These are phyloP conservation scores for Sciurus vulgaris DNA, from an alignment of 2,797 vertebrate genomes.

Conservation along the genomic window DNA sequence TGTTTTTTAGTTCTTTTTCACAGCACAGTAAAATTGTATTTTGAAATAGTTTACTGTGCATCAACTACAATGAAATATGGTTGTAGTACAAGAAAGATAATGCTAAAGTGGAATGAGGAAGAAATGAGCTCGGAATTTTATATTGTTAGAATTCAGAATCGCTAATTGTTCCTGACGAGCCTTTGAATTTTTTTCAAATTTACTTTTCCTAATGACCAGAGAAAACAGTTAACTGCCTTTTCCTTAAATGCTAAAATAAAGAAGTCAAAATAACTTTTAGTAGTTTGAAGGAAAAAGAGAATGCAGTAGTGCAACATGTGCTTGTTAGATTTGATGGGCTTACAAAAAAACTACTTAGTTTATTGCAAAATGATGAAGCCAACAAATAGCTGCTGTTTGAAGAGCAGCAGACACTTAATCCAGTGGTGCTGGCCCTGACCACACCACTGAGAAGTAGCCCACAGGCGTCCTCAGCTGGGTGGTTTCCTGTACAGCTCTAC, in stretches of 20 bases:
- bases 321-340: background rate
- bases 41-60: background rate
- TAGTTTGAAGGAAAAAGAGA: background rate
- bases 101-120: background rate
- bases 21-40: background rate
- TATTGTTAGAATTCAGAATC: background rate
- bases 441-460: fast-evolving
- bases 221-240: background rate
- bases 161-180: background rate
- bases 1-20: background rate
- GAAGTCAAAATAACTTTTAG: background rate
- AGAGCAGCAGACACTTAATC: background rate
- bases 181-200: background rate
- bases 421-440: fast-evolving
- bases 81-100: background rate
- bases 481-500: fast-evolving
- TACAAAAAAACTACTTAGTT: background rate
- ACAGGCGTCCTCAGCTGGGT: fast-evolving
- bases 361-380: background rate
- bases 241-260: background rate
- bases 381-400: background rate
- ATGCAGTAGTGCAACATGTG: background rate
- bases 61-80: background rate
- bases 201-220: background rate
- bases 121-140: background rate